Percentiles rank a stretch among this genome's conserved stretches.
Evolutionary conservation across 2,797 vertebrate genomes (phyloP).

Genomic region (Scyliorhinus canicula): DNA sequence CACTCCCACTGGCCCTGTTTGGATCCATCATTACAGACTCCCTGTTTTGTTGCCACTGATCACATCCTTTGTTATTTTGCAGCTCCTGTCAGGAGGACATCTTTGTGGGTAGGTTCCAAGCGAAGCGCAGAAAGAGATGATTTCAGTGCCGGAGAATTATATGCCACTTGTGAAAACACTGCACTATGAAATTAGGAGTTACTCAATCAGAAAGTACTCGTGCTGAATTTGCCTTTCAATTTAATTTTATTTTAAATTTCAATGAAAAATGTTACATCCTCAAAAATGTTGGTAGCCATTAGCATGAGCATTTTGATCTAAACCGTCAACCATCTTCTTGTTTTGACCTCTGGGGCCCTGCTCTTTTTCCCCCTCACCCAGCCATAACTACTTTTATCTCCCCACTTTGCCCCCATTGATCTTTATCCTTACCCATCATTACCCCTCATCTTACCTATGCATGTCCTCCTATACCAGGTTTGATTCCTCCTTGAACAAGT

Average conservation of each 20-base stretch:
- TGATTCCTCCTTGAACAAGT: neutral
- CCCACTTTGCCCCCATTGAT: neutral
- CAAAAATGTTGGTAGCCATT: neutral
- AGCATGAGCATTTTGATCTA: neutral
- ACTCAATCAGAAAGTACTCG: neutral
- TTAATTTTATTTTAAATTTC: neutral
- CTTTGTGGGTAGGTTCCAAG: neutral
- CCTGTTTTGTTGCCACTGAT: neutral
- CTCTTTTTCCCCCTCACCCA: neutral
- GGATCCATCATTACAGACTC: neutral
- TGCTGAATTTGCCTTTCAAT: neutral
- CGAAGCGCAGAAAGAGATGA: neutral
- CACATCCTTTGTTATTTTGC: neutral
- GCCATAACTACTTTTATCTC: neutral
- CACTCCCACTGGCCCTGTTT: neutral
- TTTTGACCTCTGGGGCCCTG: neutral
- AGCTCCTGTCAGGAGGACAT: neutral
- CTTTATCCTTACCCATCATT: neutral
- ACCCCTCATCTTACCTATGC: neutral
- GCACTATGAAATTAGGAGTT: neutral
- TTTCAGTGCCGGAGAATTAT: neutral
- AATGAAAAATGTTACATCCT: neutral
- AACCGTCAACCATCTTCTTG: neutral
- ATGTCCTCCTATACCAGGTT: neutral
- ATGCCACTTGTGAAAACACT: neutral